Base-by-base conservation (phyloP, 2,797 vertebrate genomes). In the Champsocephalus gunnari region DNA sequence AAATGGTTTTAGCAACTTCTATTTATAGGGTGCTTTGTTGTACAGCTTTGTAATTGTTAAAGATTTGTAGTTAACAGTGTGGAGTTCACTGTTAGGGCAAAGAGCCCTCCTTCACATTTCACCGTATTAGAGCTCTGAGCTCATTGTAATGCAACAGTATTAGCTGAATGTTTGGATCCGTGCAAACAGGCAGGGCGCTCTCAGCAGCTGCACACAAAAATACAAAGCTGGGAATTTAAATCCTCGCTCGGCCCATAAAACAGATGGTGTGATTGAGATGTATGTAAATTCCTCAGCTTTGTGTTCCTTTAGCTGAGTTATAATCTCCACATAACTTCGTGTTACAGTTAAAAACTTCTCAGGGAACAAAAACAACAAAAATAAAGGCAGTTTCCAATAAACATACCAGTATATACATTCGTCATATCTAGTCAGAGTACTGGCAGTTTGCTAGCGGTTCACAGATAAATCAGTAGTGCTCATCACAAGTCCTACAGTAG, bases 21-120 rank as follows among this genome's bases (percentile, higher is more conserved):
- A 3, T 32, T 64, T 66, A 34, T 38, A 55, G 32, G 50, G 49
- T 12, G 1, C 5, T 66, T 74, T 48, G 3, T 60, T 66, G 11
- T 57, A 63, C 71, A 70, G 16, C 75, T 19, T 57, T 3, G 50
- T 66, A 47, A 62, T 56, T 75, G 2, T 77, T 13, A 69, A 70
- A 11, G 41, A 6, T 38, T 70, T 72, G 11, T 47, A 60, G n/a
- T 24, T 65, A 80, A 75, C 32, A 41, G 53, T n/a, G 32, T 81
- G 61, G 41, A 19, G 34, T 69, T 73, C 34, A 60, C 41, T 65
- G 63, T 55, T 56, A 5, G 60, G 24, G 44, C 43, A n/a, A 43
- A 28, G 14, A 54, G 28, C 3, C 12, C 12, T 21, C 13, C 19
- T 66, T 71, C 50, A 53, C 10, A 56, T 34, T 57, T 71, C 64